Conservation (phyloP, 2,113 vertebrate genomes). For the Cnemophilus loriae region DNA sequence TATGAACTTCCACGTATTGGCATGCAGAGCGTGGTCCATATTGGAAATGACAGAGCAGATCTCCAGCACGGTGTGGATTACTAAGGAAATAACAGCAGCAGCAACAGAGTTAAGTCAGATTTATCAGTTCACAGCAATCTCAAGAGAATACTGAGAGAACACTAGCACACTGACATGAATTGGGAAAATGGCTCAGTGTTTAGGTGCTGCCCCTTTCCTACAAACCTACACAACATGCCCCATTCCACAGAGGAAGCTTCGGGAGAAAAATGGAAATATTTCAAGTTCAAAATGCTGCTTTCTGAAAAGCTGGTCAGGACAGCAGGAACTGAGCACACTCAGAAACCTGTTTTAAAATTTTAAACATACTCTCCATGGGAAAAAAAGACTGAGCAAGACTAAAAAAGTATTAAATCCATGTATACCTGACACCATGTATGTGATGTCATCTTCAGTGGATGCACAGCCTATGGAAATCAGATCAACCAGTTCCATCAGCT, state of each 20-base stretch:
- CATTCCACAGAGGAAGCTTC: not conserved
- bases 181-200: not conserved
- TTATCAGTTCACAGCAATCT: not conserved
- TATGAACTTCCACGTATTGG: conserved; percentile 96
- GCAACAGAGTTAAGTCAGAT: not conserved
- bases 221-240: not conserved
- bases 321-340: not conserved
- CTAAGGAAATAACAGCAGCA: conserved; percentile 64
- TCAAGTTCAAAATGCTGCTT: not conserved
- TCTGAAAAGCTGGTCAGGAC: not conserved
- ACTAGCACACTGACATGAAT: fast-evolving
- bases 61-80: conserved; percentile 90
- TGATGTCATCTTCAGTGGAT: conserved; percentile 72
- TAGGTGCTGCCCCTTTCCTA: not conserved
- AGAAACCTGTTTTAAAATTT: not conserved
- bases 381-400: not conserved
- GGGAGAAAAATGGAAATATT: not conserved
- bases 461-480: conserved; percentile 72
- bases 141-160: not conserved
- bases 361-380: not conserved
- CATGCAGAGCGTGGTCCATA: conserved; percentile 93
- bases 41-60: conserved; percentile 88
- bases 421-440: conserved; percentile 80
- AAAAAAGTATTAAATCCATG: not conserved
- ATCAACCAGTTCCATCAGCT: conserved; percentile 87